Evolutionary conservation across 2,888 invertebrate genomes (phyloP).

Genomic region (Asteroscopus sphinx): DNA sequence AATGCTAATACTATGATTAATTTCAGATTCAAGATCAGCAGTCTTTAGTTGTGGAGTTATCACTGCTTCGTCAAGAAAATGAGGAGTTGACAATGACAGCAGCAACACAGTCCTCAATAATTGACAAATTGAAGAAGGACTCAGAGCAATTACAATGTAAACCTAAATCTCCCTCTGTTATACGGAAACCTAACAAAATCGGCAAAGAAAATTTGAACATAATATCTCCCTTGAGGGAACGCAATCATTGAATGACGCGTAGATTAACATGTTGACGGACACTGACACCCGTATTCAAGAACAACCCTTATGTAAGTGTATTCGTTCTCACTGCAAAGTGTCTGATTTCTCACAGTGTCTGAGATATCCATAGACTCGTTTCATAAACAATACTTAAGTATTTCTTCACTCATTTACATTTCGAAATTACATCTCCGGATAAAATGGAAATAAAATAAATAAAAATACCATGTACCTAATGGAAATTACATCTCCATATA

Average conservation of each 20-base stretch:
- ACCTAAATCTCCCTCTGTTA: conserved; percentile 81
- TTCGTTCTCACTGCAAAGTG: too few species aligned
- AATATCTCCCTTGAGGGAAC: conserved; percentile 84
- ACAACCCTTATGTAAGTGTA: too few species aligned
- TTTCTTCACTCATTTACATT: too few species aligned
- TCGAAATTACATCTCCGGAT: too few species aligned
- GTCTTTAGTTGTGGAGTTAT: conserved; percentile 83
- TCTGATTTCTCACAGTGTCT: too few species aligned
- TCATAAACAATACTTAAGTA: too few species aligned
- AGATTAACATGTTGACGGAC: too few species aligned
- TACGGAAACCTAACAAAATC: conserved; percentile 78
- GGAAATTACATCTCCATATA: too few species aligned
- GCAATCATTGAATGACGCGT: conserved; percentile 73
- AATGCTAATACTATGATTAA: conserved; percentile 3
- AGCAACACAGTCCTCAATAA: conserved; percentile 82
- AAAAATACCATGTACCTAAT: too few species aligned
- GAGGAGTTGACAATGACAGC: conserved; percentile 83
- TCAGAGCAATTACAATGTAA: conserved; percentile 73
- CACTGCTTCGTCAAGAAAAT: conserved; percentile 85
- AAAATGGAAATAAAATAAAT: too few species aligned
- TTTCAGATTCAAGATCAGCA: conserved; percentile 86
- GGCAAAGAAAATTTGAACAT: conserved; percentile 83
- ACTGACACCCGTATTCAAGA: too few species aligned
- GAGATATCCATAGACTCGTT: too few species aligned
- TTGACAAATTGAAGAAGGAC: conserved; percentile 84